Conservation (phyloP, 2,888 invertebrate species). For the Ecliptopera silaceata region DNA sequence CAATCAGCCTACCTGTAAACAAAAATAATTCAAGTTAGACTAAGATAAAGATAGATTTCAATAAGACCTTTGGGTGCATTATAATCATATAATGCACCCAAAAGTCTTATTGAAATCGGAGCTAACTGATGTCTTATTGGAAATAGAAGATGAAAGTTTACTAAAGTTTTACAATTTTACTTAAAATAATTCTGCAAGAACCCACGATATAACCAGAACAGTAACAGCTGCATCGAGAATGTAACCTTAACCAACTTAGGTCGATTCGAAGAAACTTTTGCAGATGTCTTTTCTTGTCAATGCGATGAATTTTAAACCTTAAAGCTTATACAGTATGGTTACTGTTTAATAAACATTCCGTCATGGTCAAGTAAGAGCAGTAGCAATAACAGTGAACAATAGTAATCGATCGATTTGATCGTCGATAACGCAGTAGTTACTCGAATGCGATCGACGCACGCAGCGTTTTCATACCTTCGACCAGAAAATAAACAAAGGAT, state of each 20-base stretch:
- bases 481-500: not conserved
- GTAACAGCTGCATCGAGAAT: conserved; percentile 3
- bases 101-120: too few relatives aligned
- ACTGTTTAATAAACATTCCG: conserved; percentile 24
- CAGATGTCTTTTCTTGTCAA: conserved; percentile 12
- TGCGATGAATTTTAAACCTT: not conserved
- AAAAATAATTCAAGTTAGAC: not conserved
- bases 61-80: not conserved
- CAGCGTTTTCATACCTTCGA: conserved; percentile 28
- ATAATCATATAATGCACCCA: not conserved
- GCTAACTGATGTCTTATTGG: too few relatives aligned
- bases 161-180: not conserved
- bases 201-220: conserved; percentile 2
- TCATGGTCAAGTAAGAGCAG: conserved; percentile 37
- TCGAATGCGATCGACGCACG: conserved; percentile 42
- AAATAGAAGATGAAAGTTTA: too few relatives aligned
- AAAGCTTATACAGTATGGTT: not conserved
- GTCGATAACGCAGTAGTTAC: conserved; percentile 49
- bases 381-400: conserved; percentile 64
- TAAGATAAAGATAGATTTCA: not conserved
- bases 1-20: conserved; percentile 9
- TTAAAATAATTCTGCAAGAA: not conserved
- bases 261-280: conserved; percentile 8
- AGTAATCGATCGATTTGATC: conserved; percentile 63
- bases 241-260: conserved; percentile 9